Base-by-base conservation (phyloP, 2,888 invertebrate genomes). In the Harpalus rufipes region DNA sequence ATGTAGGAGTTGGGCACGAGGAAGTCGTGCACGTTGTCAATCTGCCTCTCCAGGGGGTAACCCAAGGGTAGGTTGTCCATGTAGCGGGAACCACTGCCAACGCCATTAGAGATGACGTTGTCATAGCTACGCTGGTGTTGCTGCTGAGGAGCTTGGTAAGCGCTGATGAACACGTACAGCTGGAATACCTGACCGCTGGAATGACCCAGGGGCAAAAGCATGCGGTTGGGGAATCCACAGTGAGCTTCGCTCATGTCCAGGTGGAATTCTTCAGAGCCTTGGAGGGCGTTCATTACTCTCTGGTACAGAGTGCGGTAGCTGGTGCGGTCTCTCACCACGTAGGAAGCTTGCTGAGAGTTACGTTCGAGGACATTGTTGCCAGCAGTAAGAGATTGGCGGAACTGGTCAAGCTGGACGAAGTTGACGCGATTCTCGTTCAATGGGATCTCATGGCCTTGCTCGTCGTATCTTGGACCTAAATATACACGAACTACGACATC, bases 1-100 rank as follows among this genome's bases (percentile, higher is more conserved):
- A 94, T 94, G 90, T 92, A 93, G 91, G 94, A 94, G 91, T 96
- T 96, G 61, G 95, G 93, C 16, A 94, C 93, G 86, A 92, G 92
- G 92, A 94, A 95, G 86, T 91, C 91, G 72, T 90, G 90, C 68
- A 93, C 91, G 61, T 85, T 87, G 65, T 93, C 92, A 88, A 95
- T 93, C 25, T 91, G 91, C 87, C 95, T 94, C 89, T 96, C 96
- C 89, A 96, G 93, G 86, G 96, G 96, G 92, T 94, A 96, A 80
- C 95, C 95, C 88, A 94, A 92, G 68, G 95, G 93, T 89, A 93
- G 92, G 86, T 92, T 92, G 89, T 96, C 95, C 68, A 94, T 79
- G 32, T 79, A 58, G 5, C 79, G 79, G n/a, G 59, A 10, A 3
- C 79, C 79, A 25, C 58, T 79, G 18, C 79, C 79, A 32, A 79